Base-by-base conservation (phyloP, 2,888 invertebrate genomes). In the Acanthacorydalis orientalis region DNA sequence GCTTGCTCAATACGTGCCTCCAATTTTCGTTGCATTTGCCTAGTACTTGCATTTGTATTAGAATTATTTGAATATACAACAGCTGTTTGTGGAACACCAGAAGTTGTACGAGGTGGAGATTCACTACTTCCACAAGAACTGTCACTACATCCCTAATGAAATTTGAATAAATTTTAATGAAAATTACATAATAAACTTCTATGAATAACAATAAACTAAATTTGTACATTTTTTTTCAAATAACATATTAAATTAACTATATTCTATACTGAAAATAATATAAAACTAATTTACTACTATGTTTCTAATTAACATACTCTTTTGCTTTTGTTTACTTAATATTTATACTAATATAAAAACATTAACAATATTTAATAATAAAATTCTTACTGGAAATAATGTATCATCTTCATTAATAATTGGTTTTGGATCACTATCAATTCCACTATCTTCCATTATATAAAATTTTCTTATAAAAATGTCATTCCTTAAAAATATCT, bases 371-470 rank as follows among this genome's bases (percentile, higher is more conserved):
- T 31, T n/a, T 43, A 31, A 12, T 38, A 16, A 33, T 12, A 38
- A 38, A 15, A 32, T 11, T 48, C 47, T 48, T 50, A 50, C 50
- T 35, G 45, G 37, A 44, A 44, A 48, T 31, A 51, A 54, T 53
- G 56, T 56, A 58, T 60, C 49, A 51, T 55, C 43, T 57, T 51
- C 50, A 59, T 52, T 60, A 59, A 49, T 50, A 52, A 50, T 56
- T 49, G 52, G 59, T 54, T 63, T 70, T 57, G 59, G 68, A 57
- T 71, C 70, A 53, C 69, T 69, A 55, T 72, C 68, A 52, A 72
- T 71, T 16, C 72, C 71, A 59, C 71, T 71, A 57, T 72, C 70
- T 60, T 72, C 70, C 69, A 70, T 69, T 51, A 50, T 23, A 23
- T 23, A 23, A 23, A 23, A 4, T 23, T 23, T 23, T 23, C 23